Conservation (phyloP, 2,888 invertebrate species). For the Siphonodentalium dalli region DNA sequence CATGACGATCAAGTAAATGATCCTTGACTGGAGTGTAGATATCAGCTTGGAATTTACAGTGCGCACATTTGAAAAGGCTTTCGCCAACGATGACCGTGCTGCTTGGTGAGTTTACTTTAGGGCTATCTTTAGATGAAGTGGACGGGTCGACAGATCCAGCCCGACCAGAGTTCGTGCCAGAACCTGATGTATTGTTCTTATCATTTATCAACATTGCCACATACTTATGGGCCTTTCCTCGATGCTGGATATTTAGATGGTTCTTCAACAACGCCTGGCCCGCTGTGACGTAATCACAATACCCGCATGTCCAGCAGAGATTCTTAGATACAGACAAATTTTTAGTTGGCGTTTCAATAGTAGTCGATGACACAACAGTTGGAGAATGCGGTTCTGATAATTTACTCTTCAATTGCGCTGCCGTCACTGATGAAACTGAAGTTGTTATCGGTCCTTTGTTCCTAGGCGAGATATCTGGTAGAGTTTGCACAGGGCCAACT, state of each 20-base stretch:
- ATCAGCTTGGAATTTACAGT: constrained; percentile 38
- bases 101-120: too few species aligned
- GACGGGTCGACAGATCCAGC: background rate
- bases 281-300: constrained; percentile 46
- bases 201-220: constrained; percentile 41
- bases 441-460: constrained; percentile 14
- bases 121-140: too few species aligned
- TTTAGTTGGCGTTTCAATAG: too few species aligned
- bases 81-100: too few species aligned
- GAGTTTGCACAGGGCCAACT: constrained; percentile 28
- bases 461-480: constrained; percentile 31
- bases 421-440: constrained; percentile 4
- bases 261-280: constrained; percentile 46
- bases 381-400: too few species aligned
- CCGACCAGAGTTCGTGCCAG: background rate
- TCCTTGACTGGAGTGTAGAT: constrained; percentile 35
- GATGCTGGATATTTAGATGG: constrained; percentile 42
- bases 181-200: too few species aligned
- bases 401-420: too few species aligned
- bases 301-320: constrained; percentile 52
- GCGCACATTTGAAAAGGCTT: constrained; percentile 49
- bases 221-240: constrained; percentile 46
- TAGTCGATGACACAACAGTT: too few species aligned
- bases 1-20: constrained; percentile 39
- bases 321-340: constrained; percentile 38